Evolutionary conservation across 1,140 invertebrate genomes (phyloP), one percentile per base, ranked within the genome.

Genomic region (Microvelia longipes): DNA sequence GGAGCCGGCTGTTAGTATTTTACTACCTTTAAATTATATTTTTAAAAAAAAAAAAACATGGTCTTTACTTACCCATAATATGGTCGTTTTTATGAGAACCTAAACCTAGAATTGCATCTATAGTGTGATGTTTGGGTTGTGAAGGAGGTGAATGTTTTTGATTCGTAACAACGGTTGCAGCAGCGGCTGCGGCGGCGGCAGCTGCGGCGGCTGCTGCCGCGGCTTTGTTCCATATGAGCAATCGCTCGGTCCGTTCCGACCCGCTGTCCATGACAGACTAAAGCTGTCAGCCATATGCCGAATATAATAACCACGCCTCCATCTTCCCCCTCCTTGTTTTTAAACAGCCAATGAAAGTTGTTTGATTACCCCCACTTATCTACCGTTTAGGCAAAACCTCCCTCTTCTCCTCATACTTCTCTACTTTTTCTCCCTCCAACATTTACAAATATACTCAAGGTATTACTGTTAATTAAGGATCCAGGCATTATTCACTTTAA

Each of bases 61-160:
- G n/a, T n/a, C n/a, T n/a, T n/a, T n/a, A 64, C 62, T 24, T 64
- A 64, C 62, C 62, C 2, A 64, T 64, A 64, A 64, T 64, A 13
- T 24, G 5, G 24, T 67, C 27, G 15, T 29, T 67, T 14, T 67
- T 67, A 26, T 67, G 27, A 2, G 24, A 24, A 28, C 61, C n/a
- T 1, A 71, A 64, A 27, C 74, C 74, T 14, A 75, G 70, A 29
- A 75, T 75, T 24, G 73, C 74, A 28, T 74, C 74, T 5, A 75
- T 75, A 26, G 74, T 74, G 67, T 74, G 74, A 25, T 75, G 74
- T n/a, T 72, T 74, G 19, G 73, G 74, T 13, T 71, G 69, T 0
- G 71, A 68, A 29, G 70, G 63, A 64, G 68, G 68, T n/a, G n/a
- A n/a, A n/a, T n/a, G n/a, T n/a, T n/a, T n/a, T n/a, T n/a, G n/a